Percentiles rank a stretch among this genome's conserved stretches.
phyloP scores from a whole-genome alignment of 2,113 vertebrate genomes.

The Heterochromis multidens region DNA sequence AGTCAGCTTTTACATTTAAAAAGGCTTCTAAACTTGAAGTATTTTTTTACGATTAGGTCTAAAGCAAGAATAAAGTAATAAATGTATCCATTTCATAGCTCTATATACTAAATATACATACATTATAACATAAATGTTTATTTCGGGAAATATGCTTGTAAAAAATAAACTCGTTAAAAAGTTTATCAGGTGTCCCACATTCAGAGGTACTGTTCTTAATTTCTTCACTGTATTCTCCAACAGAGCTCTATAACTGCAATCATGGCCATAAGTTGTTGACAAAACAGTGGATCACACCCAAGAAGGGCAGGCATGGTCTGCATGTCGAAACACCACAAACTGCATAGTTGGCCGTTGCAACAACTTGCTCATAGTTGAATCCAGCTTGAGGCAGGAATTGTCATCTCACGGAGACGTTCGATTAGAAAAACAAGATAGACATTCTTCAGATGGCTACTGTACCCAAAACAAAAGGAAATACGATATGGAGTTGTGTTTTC shows the following conservation, averaged over 20 bases:
- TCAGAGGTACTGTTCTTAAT: neutral
- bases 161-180: neutral
- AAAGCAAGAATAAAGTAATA: neutral
- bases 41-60: neutral
- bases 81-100: neutral
- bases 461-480: neutral
- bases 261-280: constrained; percentile 57
- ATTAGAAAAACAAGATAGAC: constrained; percentile 23
- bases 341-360: constrained; percentile 72
- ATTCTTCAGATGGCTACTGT: neutral
- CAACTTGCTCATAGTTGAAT: constrained; percentile 58
- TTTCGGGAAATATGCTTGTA: neutral
- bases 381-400: constrained; percentile 47
- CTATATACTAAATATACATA: neutral
- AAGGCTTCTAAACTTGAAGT: neutral
- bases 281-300: constrained; percentile 70
- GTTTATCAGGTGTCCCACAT: neutral
- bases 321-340: constrained; percentile 68
- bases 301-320: constrained; percentile 38
- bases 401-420: constrained; percentile 4
- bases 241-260: constrained; percentile 18
- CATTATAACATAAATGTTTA: neutral
- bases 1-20: neutral
- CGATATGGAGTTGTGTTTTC: neutral
- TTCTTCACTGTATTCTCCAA: neutral